Evolutionary conservation across 2,888 invertebrate species (phyloP).

Genomic region (Falcaria lacertinaria): DNA sequence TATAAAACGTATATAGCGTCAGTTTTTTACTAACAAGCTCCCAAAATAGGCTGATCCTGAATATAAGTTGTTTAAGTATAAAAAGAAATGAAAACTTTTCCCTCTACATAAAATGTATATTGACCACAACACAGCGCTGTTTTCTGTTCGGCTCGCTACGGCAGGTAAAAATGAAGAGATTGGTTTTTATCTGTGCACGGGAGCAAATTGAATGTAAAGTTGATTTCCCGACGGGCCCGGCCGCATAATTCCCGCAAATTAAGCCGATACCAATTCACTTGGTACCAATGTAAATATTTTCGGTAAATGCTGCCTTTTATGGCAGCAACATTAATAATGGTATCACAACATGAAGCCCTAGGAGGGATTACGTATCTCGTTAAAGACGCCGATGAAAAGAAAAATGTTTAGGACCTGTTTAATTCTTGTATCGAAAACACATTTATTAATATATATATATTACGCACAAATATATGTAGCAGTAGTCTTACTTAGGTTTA

Average conservation of each 20-base stretch:
- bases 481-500: too few species aligned
- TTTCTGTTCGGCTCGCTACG: conserved; percentile 6
- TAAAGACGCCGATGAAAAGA: not conserved
- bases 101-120: not conserved
- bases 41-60: too few species aligned
- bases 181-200: conserved; percentile 71
- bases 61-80: too few species aligned
- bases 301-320: conserved; percentile 62
- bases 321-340: conserved; percentile 2
- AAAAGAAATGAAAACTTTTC: not conserved
- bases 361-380: not conserved
- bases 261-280: conserved; percentile 70
- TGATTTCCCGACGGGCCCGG: conserved; percentile 71
- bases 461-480: not conserved
- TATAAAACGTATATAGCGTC: too few species aligned
- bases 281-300: conserved; percentile 74
- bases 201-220: conserved; percentile 76
- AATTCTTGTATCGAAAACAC: conserved; percentile 8
- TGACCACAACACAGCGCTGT: not conserved
- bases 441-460: conserved; percentile 10
- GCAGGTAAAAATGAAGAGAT: conserved; percentile 63
- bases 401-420: conserved; percentile 6
- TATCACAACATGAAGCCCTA: not conserved
- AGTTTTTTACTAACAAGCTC: too few species aligned
- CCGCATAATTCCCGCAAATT: conserved; percentile 72